Evolutionary conservation across 2,888 invertebrate species (phyloP).

Genomic region (Parnassius mnemosyne): DNA sequence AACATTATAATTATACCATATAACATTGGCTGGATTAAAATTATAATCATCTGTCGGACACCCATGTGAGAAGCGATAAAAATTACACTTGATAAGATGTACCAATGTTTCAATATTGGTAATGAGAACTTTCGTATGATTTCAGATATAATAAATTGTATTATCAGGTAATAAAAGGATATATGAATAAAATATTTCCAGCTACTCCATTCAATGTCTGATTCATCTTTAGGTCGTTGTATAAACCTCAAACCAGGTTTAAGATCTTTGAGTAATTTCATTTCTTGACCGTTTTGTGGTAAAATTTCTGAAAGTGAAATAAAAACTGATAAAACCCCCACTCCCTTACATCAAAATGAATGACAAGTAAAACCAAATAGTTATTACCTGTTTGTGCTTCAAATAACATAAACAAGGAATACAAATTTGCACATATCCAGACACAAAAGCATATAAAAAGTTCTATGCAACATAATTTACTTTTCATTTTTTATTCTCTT

Average conservation of each 20-base stretch:
- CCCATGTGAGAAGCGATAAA: conserved; percentile 75
- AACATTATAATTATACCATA: conserved; percentile 63
- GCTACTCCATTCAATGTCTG: conserved; percentile 87
- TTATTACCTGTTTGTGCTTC: conserved; percentile 74
- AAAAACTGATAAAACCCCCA: not conserved
- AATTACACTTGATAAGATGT: conserved; percentile 68
- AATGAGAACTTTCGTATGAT: conserved; percentile 52
- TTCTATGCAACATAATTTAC: conserved; percentile 54
- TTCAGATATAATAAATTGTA: conserved; percentile 80
- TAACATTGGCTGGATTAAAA: conserved; percentile 80
- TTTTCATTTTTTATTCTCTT: conserved; percentile 44
- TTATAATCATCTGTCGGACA: conserved; percentile 66
- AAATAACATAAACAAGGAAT: conserved; percentile 78
- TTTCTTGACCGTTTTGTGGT: conserved; percentile 39
- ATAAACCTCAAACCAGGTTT: conserved; percentile 79
- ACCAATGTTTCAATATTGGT: conserved; percentile 74
- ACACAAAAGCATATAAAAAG: conserved; percentile 66
- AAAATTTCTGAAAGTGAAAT: conserved; percentile 55
- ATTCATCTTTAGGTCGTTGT: conserved; percentile 80
- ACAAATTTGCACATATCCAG: conserved; percentile 80
- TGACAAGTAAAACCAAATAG: not conserved
- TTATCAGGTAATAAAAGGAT: conserved; percentile 77
- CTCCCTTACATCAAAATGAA: not conserved
- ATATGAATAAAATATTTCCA: conserved; percentile 79
- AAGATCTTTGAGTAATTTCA: conserved; percentile 67